Evolutionary conservation across 2,797 vertebrate genomes (phyloP), one percentile per base, ranked within the genome.

Genomic region (Limosa lapponica): DNA sequence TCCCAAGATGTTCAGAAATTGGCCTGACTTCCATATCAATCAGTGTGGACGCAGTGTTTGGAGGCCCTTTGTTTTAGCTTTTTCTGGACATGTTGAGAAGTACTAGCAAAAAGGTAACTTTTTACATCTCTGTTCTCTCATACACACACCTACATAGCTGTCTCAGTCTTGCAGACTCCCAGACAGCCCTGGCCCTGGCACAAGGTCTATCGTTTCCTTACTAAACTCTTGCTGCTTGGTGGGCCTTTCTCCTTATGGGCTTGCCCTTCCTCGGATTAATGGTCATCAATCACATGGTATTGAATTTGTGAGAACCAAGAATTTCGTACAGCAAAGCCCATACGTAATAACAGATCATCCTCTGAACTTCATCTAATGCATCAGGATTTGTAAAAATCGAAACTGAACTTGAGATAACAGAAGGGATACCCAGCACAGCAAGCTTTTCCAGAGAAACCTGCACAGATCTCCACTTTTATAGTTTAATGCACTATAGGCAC

Each of bases 311-410:
- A 75, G 23, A 67, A 17, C 4, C 32, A 74, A 44, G 55, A 81
- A 86, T 49, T 82, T 89, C 16, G 72, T 37, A 34, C 30, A 52
- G 52, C 44, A 83, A 86, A 93, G 25, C 18, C 11, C 65, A 39
- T 15, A 46, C 8, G 30, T 62, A 90, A 78, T 64, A 88, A 86
- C 48, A 85, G 52, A 64, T 67, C 48, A 88, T 86, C 32, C 57
- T 64, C 72, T 64, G 65, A 88, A 90, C 28, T 74, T 88, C 34
- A 73, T 10, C 44, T 78, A 78, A 75, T 18, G 46, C 49, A 72
- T 72, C 34, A 72, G n/a, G 34, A 87, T 75, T 58, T 82, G 48
- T 44, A 87, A 95, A 90, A 95, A 70, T 58, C 62, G 91, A 75
- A 77, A 23, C 51, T 87, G 41, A 88, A 57, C 61, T 81, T 75